phyloP scores from a whole-genome alignment of 1,140 invertebrate species.

The Macrobrachium nipponense region DNA sequence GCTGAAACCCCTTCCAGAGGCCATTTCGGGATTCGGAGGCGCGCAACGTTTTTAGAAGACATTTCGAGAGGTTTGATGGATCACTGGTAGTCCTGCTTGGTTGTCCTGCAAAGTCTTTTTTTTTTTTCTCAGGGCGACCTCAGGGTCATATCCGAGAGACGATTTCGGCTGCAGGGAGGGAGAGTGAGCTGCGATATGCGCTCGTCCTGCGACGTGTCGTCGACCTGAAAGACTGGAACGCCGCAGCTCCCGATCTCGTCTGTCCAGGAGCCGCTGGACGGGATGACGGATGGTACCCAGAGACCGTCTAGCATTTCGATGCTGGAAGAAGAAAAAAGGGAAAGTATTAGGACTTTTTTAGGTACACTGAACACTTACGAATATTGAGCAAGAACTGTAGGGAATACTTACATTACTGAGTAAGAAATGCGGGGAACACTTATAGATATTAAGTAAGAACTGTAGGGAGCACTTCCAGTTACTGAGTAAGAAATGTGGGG shows the following conservation, averaged over 20 bases:
- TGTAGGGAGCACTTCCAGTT: too few relatives aligned
- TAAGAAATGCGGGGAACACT: too few relatives aligned
- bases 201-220: background rate
- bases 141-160: background rate
- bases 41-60: background rate
- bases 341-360: too few relatives aligned
- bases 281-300: background rate
- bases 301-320: background rate
- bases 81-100: too few relatives aligned
- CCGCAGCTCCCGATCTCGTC: background rate
- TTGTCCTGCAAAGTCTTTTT: background rate
- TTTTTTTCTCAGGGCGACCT: background rate
- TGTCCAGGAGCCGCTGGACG: background rate
- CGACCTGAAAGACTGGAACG: background rate
- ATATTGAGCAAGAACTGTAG: too few relatives aligned
- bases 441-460: too few relatives aligned
- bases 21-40: background rate
- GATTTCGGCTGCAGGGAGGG: background rate
- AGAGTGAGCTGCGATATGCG: background rate
- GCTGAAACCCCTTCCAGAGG: too few relatives aligned
- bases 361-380: too few relatives aligned
- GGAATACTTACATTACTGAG: too few relatives aligned
- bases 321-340: too few relatives aligned
- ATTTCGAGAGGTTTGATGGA: background rate
- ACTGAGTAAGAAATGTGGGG: too few relatives aligned